phyloP scores from a whole-genome alignment of 2,888 invertebrate genomes.

The Pyrochroa serraticornis region DNA sequence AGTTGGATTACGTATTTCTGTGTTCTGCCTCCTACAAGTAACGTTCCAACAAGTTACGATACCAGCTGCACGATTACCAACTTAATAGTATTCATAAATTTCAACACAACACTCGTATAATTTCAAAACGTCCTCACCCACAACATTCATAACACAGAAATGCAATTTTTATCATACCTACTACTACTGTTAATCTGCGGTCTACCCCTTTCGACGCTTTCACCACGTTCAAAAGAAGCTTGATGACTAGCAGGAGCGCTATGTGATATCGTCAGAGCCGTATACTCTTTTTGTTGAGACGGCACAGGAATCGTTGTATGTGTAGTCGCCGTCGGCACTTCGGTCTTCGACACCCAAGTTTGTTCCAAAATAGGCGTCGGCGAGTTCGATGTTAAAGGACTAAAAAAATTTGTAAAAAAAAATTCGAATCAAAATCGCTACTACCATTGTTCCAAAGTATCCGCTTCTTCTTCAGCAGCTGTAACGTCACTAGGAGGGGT shows the following conservation, averaged over 20 bases:
- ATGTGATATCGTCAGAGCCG: conserved; percentile 56
- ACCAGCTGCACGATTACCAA: too few species aligned
- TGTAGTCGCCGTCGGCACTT: conserved; percentile 44
- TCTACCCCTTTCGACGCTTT: conserved; percentile 53
- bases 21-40: too few species aligned
- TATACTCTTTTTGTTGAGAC: conserved; percentile 47
- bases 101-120: too few species aligned
- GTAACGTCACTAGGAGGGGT: conserved; percentile 68
- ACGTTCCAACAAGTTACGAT: too few species aligned
- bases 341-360: conserved; percentile 58
- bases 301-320: conserved; percentile 44
- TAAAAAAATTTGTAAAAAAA: conserved; percentile 42
- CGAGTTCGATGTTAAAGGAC: conserved; percentile 62
- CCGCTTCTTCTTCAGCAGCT: conserved; percentile 67
- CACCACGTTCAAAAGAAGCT: conserved; percentile 57
- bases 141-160: too few species aligned
- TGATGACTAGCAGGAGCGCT: conserved; percentile 57
- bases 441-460: conserved; percentile 58
- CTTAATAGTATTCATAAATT: too few species aligned
- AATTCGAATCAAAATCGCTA: not conserved
- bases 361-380: conserved; percentile 60
- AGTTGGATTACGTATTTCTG: too few species aligned
- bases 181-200: conserved; percentile 39
- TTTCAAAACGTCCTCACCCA: too few species aligned
- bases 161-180: conserved; percentile 33